Base-by-base conservation (phyloP, 2,113 vertebrate species). In the Mola mola region DNA sequence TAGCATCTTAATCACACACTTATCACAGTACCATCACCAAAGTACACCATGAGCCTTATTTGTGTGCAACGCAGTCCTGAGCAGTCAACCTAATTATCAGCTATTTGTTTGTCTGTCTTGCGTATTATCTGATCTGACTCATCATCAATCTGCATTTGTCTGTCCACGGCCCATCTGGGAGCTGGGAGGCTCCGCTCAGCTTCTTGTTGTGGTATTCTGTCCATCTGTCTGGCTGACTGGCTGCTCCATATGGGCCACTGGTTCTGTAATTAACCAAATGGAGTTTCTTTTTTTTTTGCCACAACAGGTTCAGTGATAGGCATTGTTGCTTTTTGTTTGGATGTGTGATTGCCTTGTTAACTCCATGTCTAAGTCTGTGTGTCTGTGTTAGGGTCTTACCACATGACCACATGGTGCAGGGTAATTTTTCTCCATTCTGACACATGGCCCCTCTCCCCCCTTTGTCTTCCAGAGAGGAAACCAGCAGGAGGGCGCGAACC, bases 341-440 rank as follows among this genome's bases (percentile, higher is more conserved):
- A 49, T 33, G 7, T 24, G 25, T 29, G 40, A 75, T 64, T 67
- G 67, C 60, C 40, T 41, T 57, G 37, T 82, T 48, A 50, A 72
- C 49, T 65, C 26, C 33, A 16, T 48, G 66, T 66, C 42, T 69
- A 34, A 13, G 58, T 62, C 76, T 66, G 81, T 60, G 31, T 13
- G 61, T 63, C 76, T 65, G 81, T 63, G 36, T 50, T 10, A 49
- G 51, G 70, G 64, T 68, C 47, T 78, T 67, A 83, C 86, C 87
- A 89, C 88, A 87, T 90, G 69, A 83, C 86, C 87, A 89, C 88
- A 87, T 90, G 88, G 67, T 51, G 25, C 51, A 40, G 31, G 62
- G 50, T 29, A 11, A 85, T 85, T 85, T 83, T 81, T 83, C 81
- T 81, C 63, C 73, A 38, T 82, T 82, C 79, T 87, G 76, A 88